Base-by-base conservation (phyloP, 2,797 vertebrate genomes). In the Synaphobranchus kaupii region DNA sequence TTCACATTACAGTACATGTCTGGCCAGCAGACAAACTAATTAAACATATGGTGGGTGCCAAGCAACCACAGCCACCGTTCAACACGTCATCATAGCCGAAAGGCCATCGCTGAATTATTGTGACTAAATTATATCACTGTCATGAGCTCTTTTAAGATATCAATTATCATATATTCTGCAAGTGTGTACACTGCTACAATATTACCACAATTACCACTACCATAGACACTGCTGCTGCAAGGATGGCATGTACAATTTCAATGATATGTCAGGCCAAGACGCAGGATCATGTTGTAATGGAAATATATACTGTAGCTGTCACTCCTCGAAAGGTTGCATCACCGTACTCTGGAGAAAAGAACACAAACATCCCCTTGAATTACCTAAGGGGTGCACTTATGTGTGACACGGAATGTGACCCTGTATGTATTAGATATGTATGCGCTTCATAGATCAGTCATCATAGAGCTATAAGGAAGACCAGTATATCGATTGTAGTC, bases 371-470 rank as follows among this genome's bases (percentile, higher is more conserved):
- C 44, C 84, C 3, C 66, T 76, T 82, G 88, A 60, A 68, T 82
- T 60, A 81, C 86, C 90, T 87, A 89, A 15, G 58, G 80, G 31
- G 25, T 82, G 81, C 5, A 12, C 85, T 87, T 60, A 39, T 87
- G 86, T 84, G 86, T 39, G 39, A 39, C 89, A 71, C 84, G 56
- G 89, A 90, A 90, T 66, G 83, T 85, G 52, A 86, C 82, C 76
- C 88, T 90, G 91, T 85, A 91, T 89, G 90, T 90, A 92, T 93
- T 91, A 87, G 87, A 89, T 86, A 90, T 90, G n/a, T 82, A 83
- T 48, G 48, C 78, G 86, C 47, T 58, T 83, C n/a, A 56, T 71
- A 89, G 88, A 93, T 92, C 90, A 90, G 90, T 91, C 86, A 90
- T 87, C 78, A 91, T 88, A 90, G 89, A 90, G 88, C 86, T 89